phyloP scores from a whole-genome alignment of 1,140 invertebrate genomes.

The Rhyacophila brunnea region DNA sequence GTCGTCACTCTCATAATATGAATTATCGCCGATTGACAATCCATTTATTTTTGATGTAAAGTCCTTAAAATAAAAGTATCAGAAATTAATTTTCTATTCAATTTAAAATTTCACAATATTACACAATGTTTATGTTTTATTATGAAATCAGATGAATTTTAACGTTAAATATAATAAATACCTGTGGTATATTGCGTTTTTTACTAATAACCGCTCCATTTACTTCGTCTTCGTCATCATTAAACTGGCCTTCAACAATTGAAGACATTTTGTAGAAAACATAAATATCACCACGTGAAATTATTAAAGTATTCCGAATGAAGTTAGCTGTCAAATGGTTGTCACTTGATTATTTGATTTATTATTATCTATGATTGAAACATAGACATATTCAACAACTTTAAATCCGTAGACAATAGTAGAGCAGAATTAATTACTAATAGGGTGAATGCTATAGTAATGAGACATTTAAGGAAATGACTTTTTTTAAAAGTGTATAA shows the following conservation, averaged over 20 bases:
- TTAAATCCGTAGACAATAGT: no score
- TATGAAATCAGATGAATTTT: not conserved
- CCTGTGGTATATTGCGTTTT: not conserved
- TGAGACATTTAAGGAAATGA: no score
- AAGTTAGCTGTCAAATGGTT: no score
- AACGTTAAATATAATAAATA: not conserved
- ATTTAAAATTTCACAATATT: not conserved
- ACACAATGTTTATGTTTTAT: not conserved
- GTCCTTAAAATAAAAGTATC: conserved; percentile 14
- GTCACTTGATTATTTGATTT: no score
- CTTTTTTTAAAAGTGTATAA: no score
- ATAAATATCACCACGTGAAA: no score
- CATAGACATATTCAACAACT: no score
- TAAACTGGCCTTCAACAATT: conserved; percentile 16
- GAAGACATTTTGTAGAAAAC: not conserved
- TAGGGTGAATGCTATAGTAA: no score
- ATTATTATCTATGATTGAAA: no score
- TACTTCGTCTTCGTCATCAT: conserved; percentile 5
- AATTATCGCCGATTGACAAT: conserved; percentile 8
- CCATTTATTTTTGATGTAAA: not conserved
- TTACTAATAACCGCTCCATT: not conserved
- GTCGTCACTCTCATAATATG: conserved; percentile 36
- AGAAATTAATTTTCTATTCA: not conserved
- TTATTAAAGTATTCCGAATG: no score
- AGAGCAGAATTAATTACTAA: no score